phyloP scores from a whole-genome alignment of 2,797 vertebrate species.

The Siniperca obscura region DNA sequence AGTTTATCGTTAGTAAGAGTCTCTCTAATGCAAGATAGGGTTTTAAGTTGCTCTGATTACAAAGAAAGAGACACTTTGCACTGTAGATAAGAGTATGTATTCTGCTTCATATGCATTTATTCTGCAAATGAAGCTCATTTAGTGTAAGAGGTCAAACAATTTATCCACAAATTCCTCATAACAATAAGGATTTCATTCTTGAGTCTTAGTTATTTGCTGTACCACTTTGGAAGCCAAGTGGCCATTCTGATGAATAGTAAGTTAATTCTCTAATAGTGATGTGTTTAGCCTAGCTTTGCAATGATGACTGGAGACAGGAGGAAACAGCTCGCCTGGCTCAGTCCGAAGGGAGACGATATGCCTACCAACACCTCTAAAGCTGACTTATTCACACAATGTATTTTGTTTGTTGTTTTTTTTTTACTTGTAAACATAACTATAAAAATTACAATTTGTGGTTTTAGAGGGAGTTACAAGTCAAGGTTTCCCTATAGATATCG shows the following conservation, averaged over 20 bases:
- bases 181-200: not conserved
- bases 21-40: not conserved
- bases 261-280: not conserved
- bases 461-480: not conserved
- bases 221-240: not conserved
- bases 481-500: too few relatives aligned
- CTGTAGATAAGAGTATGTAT: not conserved
- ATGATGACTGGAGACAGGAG: not conserved
- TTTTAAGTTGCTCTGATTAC: constrained; percentile 1
- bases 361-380: not conserved
- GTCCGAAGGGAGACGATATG: not conserved
- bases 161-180: not conserved
- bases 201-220: not conserved
- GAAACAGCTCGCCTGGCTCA: not conserved
- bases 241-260: not conserved
- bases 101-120: constrained; percentile 1
- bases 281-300: not conserved
- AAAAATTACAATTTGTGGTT: not conserved
- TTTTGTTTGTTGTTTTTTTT: not conserved
- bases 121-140: constrained; percentile 17
- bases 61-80: not conserved
- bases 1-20: not conserved
- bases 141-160: constrained; percentile 10
- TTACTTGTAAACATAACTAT: not conserved
- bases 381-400: too few relatives aligned